A percentile compares a stretch with the other conserved stretches of the same genome.
Conservation (phyloP, 1,140 invertebrate genomes). For the Argopecten irradians region DNA sequence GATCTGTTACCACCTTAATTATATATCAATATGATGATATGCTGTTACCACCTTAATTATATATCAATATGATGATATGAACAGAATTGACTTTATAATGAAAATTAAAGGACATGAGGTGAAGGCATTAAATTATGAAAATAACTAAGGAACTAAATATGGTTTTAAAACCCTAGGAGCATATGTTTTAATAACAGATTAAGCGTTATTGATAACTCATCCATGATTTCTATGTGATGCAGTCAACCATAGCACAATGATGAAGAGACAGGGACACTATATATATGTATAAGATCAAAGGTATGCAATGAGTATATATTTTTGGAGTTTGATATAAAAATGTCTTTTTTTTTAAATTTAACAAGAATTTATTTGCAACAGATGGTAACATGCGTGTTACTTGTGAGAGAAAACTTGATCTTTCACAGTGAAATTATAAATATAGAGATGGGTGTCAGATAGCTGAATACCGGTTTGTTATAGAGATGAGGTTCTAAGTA, state of each 20-base stretch:
- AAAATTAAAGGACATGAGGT: background rate
- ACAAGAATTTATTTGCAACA: background rate
- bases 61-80: background rate
- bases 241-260: background rate
- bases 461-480: no score
- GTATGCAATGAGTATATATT: background rate
- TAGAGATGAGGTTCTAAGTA: no score
- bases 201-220: background rate
- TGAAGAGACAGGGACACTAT: background rate
- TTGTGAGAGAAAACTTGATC: background rate
- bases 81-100: background rate
- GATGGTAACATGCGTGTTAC: background rate
- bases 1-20: background rate
- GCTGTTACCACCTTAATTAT: background rate
- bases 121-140: background rate
- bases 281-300: background rate
- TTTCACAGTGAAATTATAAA: background rate
- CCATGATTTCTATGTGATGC: background rate
- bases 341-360: background rate
- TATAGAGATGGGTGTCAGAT: background rate
- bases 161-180: background rate
- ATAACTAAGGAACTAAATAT: constrained; percentile 8
- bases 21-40: no score
- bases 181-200: background rate
- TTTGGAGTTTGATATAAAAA: background rate